Base-by-base conservation (phyloP, 1,140 invertebrate genomes). In the Nautilus pompilius region DNA sequence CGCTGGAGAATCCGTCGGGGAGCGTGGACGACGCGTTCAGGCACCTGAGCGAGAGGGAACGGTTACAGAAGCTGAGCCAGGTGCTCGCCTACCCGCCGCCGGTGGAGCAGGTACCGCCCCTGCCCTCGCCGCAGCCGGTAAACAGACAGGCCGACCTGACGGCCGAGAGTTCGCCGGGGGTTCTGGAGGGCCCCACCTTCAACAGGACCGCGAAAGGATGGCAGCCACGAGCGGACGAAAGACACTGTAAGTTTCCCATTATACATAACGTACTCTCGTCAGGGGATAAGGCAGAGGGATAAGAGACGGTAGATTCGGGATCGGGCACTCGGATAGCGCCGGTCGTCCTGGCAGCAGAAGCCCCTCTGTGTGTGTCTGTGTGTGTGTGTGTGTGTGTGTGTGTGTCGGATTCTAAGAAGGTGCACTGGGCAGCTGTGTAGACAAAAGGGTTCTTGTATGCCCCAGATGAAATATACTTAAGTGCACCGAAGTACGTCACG, bases 11-110 rank as follows among this genome's bases (percentile, higher is more conserved):
- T 22, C 74, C 77, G 1, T 53, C 61, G 34, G 89, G 89, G 15
- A 87, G 85, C 10, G 88, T 90, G 2, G 89, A 90, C 34, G 78
- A 84, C 2, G 89, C 89, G 41, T 90, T 91, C 77, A 78, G 87
- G 62, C 67, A 75, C 49, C 54, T 73, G 13, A 36, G 45, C 6
- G 58, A 67, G 17, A 41, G 20, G 55, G 69, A 71, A 56, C 48
- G 53, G 28, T 55, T 60, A 53, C 58, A 70, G 51, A 60, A 54
- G 63, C 32, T 70, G 26, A 72, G 68, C 56, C 62, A 59, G 54
- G 65, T 58, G 24, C 45, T 66, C 30, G 61, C 63, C 41, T 54
- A 54, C 29, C 41, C 24, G 26, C 63, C 65, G 1, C 58, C 57
- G 45, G 65, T 62, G 33, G 46, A 30, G 36, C 56, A 20, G 22